Base-by-base conservation (phyloP, 2,888 invertebrate species). In the Rapana venosa region DNA sequence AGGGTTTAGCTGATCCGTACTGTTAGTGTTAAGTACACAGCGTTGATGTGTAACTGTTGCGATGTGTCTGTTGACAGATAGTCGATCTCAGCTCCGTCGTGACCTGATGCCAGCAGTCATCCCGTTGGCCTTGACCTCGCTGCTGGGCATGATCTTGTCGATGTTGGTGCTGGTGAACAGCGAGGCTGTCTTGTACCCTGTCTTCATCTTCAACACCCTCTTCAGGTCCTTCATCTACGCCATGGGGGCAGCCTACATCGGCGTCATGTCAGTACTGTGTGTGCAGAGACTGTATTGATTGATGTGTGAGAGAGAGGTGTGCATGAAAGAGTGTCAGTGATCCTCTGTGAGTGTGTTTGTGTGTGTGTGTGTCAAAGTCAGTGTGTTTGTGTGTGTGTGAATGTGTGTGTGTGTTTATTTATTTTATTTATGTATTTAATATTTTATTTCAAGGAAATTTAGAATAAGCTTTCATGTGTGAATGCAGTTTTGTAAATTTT, bases 161-260 rank as follows among this genome's bases (percentile, higher is more conserved):
- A 58, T 87, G 11, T 47, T 92, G 35, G 58, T 91, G 35, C 87
- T 92, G 56, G 70, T 88, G 8, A n/a, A 91, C 36, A 56, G 74
- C 15, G 47, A 79, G 26, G 17, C 35, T 0, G 66, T 87, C 17
- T 47, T 91, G 26, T 90, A 90, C 61, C 87, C 90, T 2, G 92
- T 90, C 36, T 94, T 93, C 90, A 91, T 94, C 83, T 90, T 92
- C 47, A 91, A 94, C 91, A 93, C 93, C 13, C 35, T 94, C 85
- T 94, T 92, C 88, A 89, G 94, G n/a, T 93, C 93, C 17, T 94
- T 94, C 91, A 91, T 94, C 87, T 94, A 93, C 90, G 92, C 92
- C 61, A 90, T 94, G 84, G 93, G 92, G 4, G 93, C 93, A 36
- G 93, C 93, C 58, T 93, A 92, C 86, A 90, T 94, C 22, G 91